These are phyloP conservation scores for Amorpha juglandis DNA, from an alignment of 2,888 invertebrate species.

Conservation along the genomic window DNA sequence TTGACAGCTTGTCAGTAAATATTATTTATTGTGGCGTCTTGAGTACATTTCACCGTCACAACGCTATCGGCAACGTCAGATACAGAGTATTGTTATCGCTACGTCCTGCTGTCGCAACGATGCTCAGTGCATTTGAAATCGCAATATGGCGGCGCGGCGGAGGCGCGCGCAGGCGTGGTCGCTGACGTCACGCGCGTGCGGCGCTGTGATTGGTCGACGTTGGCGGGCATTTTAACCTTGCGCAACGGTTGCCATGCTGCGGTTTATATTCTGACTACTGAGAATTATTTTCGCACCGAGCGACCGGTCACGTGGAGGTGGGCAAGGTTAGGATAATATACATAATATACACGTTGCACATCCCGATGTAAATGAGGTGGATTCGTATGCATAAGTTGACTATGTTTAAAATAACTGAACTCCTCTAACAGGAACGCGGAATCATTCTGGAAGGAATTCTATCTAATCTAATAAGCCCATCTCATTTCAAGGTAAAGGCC, in stretches of 20 bases:
- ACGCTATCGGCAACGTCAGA: conserved; percentile 31
- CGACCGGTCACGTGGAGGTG: conserved; percentile 46
- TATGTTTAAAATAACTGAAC: not conserved
- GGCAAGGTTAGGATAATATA: conserved; percentile 25
- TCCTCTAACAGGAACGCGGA: not conserved
- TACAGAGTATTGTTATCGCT: conserved; percentile 48
- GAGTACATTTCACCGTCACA: conserved; percentile 20
- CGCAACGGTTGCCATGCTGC: conserved; percentile 80
- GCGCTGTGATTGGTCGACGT: conserved; percentile 64
- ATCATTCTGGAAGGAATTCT: not conserved
- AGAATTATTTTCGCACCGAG: conserved; percentile 67
- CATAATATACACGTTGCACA: not conserved
- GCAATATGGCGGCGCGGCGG: conserved; percentile 72
- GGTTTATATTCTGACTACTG: conserved; percentile 54
- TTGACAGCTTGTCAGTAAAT: conserved; percentile 23
- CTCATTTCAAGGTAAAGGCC: too few species aligned
- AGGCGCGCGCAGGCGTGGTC: conserved; percentile 84
- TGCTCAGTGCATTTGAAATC: conserved; percentile 55
- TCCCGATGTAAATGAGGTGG: conserved; percentile 17
- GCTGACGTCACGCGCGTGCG: conserved; percentile 72
- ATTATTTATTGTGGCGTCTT: conserved; percentile 13
- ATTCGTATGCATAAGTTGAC: not conserved
- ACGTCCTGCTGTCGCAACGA: conserved; percentile 56
- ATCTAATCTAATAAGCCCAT: too few species aligned
- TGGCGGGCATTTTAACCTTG: conserved; percentile 71